Base-by-base conservation (phyloP, 1,140 invertebrate genomes). In the Apis dorsata region DNA sequence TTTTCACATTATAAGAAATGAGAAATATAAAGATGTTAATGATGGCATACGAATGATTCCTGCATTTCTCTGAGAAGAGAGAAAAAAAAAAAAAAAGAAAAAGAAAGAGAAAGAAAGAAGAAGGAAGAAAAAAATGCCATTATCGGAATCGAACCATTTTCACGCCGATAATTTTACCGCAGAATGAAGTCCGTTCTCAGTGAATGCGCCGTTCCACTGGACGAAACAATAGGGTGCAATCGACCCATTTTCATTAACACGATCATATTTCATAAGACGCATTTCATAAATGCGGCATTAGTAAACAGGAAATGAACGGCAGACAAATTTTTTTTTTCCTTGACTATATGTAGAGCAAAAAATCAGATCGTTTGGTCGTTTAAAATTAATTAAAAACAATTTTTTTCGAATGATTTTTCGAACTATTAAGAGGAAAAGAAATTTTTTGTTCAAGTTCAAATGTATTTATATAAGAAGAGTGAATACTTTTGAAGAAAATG, bases 201-300 rank as follows among this genome's bases (percentile, higher is more conserved):
- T 81, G 73, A 77, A 81, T 81, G 80, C 73, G 7, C 63, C 80
- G 73, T 81, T 59, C 73, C 44, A 24, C 9, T 77, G 80, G 44
- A 69, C 73, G 80, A 81, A 81, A 81, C 80, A 81, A 81, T 81
- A 53, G 80, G 55, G 55, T 21, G 73, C 80, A 77, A 81, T 81
- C 80, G 80, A 81, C 80, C 80, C 73, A 81, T 81, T 81, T 81
- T 77, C 73, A 81, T 81, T 81, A 81, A 81, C 80, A 76, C 80
- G 80, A 77, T 81, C 80, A 53, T 81, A 81, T 81, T 80, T 80
- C 78, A 80, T 80, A 73, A 73, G 78, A 80, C 59, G 78, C 28
- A 51, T 74, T 77, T 77, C 80, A 59, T 69, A 77, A 81, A 81
- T 69, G 73, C 80, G n/a, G 80, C 73, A 77, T 81, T 81, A 76